These are phyloP conservation scores for Hippocampus abdominalis DNA, from an alignment of 2,113 vertebrate genomes.

Conservation along the genomic window DNA sequence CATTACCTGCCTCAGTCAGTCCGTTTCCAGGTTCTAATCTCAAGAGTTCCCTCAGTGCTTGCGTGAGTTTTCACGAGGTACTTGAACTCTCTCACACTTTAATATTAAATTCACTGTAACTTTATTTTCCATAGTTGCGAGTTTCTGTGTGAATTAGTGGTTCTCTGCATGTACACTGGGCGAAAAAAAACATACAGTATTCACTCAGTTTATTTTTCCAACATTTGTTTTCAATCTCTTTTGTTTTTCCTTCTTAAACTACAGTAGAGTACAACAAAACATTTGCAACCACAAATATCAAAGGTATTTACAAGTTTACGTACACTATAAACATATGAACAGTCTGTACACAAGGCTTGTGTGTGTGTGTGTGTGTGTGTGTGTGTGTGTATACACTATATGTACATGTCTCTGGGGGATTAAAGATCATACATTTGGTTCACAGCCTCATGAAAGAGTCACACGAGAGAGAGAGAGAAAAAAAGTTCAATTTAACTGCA, in stretches of 20 bases:
- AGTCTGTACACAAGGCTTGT: constrained; percentile 53
- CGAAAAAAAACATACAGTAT: too few relatives aligned
- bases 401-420: background rate
- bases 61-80: background rate
- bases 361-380: constrained; percentile 7
- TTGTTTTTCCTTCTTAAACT: constrained; percentile 52
- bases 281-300: constrained; percentile 53
- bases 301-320: constrained; percentile 61
- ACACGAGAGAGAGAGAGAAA: constrained; percentile 8
- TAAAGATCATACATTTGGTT: constrained; percentile 57
- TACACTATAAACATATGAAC: constrained; percentile 66
- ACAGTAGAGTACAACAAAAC: constrained; percentile 41
- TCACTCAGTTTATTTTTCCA: constrained; percentile 28
- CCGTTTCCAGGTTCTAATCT: background rate
- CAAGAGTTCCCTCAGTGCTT: background rate
- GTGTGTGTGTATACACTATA: too few relatives aligned
- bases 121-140: too few relatives aligned
- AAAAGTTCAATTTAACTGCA: constrained; percentile 6
- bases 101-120: too few relatives aligned
- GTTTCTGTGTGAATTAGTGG: too few relatives aligned
- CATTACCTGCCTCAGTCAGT: too few relatives aligned
- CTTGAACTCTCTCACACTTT: too few relatives aligned
- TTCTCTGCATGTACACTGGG: too few relatives aligned
- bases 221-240: constrained; percentile 55
- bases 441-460: constrained; percentile 34